phyloP scores from a whole-genome alignment of 2,888 invertebrate species.

The Sesamia inferens region DNA sequence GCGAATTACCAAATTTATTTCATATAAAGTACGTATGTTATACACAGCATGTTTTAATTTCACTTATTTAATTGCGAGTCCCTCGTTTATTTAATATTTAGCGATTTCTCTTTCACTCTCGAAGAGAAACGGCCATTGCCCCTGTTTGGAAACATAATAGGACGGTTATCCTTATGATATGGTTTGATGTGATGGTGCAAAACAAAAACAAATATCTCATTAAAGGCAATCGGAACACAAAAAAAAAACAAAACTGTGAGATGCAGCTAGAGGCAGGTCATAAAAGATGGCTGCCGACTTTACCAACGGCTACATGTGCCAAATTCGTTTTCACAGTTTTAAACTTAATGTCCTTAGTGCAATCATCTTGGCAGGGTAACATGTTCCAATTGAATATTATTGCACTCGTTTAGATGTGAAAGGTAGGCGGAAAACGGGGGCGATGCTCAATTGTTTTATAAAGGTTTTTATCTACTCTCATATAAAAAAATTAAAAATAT shows the following conservation, averaged over 20 bases:
- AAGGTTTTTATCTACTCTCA: too few species aligned
- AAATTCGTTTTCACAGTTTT: constrained; percentile 64
- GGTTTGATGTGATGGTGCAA: too few species aligned
- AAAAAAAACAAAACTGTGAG: constrained; percentile 9
- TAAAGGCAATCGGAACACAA: not conserved
- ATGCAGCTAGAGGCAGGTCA: constrained; percentile 13
- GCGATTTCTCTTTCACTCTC: too few species aligned
- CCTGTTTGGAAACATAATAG: too few species aligned
- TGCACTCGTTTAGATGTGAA: constrained; percentile 1
- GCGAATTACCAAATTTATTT: too few species aligned
- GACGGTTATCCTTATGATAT: too few species aligned
- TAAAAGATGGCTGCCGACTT: constrained; percentile 18
- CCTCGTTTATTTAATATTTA: too few species aligned
- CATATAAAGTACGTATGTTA: too few species aligned
- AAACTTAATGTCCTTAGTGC: constrained; percentile 67
- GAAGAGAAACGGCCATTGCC: too few species aligned
- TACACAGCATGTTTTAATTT: too few species aligned
- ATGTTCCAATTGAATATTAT: constrained; percentile 27
- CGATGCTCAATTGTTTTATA: not conserved
- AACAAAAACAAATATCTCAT: not conserved
- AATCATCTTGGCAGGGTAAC: constrained; percentile 64
- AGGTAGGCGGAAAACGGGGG: not conserved
- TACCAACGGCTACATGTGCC: constrained; percentile 48
- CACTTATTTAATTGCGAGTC: too few species aligned
- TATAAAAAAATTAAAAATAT: too few species aligned